A percentile compares a stretch with the other conserved stretches of the same genome.
phyloP scores from a whole-genome alignment of 2,888 invertebrate genomes.

The Monopis laevigella region DNA sequence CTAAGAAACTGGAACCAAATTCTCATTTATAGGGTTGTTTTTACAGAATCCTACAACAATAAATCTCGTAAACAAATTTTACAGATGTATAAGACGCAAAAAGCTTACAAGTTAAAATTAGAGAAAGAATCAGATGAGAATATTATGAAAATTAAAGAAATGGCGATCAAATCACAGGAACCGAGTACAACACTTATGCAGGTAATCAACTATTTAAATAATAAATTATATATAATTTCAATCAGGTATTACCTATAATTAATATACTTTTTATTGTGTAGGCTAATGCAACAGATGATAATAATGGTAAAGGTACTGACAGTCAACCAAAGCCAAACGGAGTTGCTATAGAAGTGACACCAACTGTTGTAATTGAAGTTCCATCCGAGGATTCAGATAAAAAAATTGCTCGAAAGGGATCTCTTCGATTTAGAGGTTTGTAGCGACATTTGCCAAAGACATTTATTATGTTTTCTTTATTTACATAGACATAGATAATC shows the following conservation, averaged over 20 bases:
- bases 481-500: too few species aligned
- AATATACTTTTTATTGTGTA: slow-evolving; percentile 19
- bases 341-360: slow-evolving; percentile 36
- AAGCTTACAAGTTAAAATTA: slow-evolving; percentile 75
- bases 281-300: slow-evolving; percentile 25
- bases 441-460: neutral
- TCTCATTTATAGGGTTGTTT: too few species aligned
- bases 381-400: slow-evolving; percentile 34
- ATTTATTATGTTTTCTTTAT: too few species aligned
- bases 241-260: neutral
- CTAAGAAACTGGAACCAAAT: too few species aligned
- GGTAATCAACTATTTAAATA: slow-evolving; percentile 33
- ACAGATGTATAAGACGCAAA: slow-evolving; percentile 77
- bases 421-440: slow-evolving; percentile 69
- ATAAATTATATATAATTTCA: neutral
- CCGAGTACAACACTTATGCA: slow-evolving; percentile 65
- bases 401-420: slow-evolving; percentile 42
- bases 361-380: slow-evolving; percentile 42
- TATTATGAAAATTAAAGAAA: slow-evolving; percentile 77
- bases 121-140: slow-evolving; percentile 81
- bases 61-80: slow-evolving; percentile 3
- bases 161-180: slow-evolving; percentile 75
- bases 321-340: slow-evolving; percentile 37
- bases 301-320: slow-evolving; percentile 33
- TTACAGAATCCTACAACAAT: too few species aligned